Evolutionary conservation across 2,797 vertebrate species (phyloP).

Genomic region (Valencia hispanica): DNA sequence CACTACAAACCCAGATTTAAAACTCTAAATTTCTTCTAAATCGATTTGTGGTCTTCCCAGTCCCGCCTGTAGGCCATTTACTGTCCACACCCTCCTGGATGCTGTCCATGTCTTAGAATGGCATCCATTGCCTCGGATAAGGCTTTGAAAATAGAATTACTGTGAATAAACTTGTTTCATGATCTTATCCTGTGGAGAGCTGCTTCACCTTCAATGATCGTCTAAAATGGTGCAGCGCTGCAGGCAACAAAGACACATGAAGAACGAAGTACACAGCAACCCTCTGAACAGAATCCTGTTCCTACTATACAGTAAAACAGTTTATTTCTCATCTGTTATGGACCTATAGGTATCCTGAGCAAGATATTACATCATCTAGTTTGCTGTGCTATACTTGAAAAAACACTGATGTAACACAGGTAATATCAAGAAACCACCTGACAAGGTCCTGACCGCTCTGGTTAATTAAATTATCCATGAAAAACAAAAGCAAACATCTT

Average conservation of each 20-base stretch:
- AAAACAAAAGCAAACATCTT: conserved; percentile 30
- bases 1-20: conserved; percentile 10
- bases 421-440: conserved; percentile 20
- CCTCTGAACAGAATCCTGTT: conserved; percentile 22
- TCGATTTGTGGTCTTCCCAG: neutral
- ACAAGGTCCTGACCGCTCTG: neutral
- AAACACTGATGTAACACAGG: conserved; percentile 5
- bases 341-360: conserved; percentile 10
- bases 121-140: conserved; percentile 17
- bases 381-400: conserved; percentile 10
- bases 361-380: conserved; percentile 3
- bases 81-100: conserved; percentile 9
- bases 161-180: conserved; percentile 21
- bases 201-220: conserved; percentile 40
- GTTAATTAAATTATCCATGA: conserved; percentile 9
- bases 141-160: conserved; percentile 28
- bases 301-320: conserved; percentile 7
- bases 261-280: conserved; percentile 1
- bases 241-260: conserved; percentile 5
- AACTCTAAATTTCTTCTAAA: conserved; percentile 23
- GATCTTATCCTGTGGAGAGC: conserved; percentile 32
- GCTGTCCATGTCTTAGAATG: conserved; percentile 18
- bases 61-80: conserved; percentile 4
- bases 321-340: conserved; percentile 12
- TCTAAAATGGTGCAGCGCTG: neutral